phyloP scores from a whole-genome alignment of 2,113 vertebrate species.

The Opisthocomus hoazin region DNA sequence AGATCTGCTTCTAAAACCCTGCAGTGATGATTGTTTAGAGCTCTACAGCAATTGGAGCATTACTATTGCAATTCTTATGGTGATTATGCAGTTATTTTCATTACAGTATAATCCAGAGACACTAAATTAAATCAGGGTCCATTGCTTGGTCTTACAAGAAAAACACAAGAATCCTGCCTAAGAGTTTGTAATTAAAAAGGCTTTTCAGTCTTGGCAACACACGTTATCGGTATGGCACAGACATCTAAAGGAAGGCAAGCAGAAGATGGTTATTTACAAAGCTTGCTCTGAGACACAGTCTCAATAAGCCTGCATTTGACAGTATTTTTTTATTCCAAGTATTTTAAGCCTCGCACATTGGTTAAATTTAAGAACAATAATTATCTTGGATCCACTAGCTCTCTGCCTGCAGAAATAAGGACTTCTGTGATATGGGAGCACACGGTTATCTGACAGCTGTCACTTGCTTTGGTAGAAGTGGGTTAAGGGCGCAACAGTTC shows the following conservation, averaged over 20 bases:
- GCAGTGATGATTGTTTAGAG: background rate
- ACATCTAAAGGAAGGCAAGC: background rate
- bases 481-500: background rate
- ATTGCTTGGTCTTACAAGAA: background rate
- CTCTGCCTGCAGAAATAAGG: background rate
- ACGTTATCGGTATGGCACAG: background rate
- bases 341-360: background rate
- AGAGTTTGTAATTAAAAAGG: background rate
- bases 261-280: background rate
- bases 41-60: background rate
- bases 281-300: too few relatives aligned
- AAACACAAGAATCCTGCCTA: background rate
- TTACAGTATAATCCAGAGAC: background rate
- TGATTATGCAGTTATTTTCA: background rate
- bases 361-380: background rate
- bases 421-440: background rate
- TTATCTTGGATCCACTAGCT: background rate
- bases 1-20: background rate
- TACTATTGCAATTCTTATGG: background rate
- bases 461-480: background rate
- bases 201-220: background rate
- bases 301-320: background rate
- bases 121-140: background rate
- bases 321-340: background rate
- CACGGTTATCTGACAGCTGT: background rate